These are phyloP conservation scores for Zaprionus inermis DNA, from an alignment of 1,140 invertebrate genomes.

Conservation along the genomic window DNA sequence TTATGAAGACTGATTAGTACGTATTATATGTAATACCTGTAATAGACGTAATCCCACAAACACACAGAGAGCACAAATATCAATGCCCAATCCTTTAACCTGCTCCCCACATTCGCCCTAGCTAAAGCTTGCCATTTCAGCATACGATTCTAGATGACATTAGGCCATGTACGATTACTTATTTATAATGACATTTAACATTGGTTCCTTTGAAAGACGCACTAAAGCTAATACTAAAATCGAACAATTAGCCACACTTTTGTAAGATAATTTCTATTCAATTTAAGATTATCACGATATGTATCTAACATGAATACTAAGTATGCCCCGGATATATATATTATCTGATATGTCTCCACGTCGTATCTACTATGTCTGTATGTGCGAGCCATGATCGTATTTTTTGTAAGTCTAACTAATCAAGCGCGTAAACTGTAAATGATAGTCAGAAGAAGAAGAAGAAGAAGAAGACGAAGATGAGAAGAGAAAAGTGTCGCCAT, in stretches of 20 bases:
- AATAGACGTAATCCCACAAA: slow-evolving; percentile 14
- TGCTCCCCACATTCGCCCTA: background rate
- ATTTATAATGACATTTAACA: slow-evolving; percentile 58
- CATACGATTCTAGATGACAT: slow-evolving; percentile 49
- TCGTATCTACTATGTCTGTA: background rate
- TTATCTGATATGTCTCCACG: slow-evolving; percentile 26
- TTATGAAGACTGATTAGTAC: slow-evolving; percentile 79
- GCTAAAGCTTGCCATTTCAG: slow-evolving; percentile 34
- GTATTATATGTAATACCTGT: slow-evolving; percentile 44
- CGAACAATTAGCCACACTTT: slow-evolving; percentile 58
- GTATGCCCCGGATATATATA: slow-evolving; percentile 42
- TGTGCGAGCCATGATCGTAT: slow-evolving; percentile 35
- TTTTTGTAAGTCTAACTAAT: slow-evolving; percentile 50
- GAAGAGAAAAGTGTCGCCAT: slow-evolving; percentile 31
- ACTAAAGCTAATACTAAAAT: slow-evolving; percentile 61
- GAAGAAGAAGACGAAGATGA: no score
- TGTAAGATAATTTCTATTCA: slow-evolving; percentile 78
- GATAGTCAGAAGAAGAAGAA: slow-evolving; percentile 37
- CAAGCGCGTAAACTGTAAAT: slow-evolving; percentile 60
- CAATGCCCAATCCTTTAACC: background rate
- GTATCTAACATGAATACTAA: slow-evolving; percentile 48
- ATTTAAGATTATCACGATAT: slow-evolving; percentile 48
- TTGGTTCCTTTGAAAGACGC: slow-evolving; percentile 76
- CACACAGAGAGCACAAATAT: slow-evolving; percentile 23
- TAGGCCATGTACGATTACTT: slow-evolving; percentile 51